Conservation (phyloP, 2,113 vertebrate species). For the Aphyosemion australe region DNA sequence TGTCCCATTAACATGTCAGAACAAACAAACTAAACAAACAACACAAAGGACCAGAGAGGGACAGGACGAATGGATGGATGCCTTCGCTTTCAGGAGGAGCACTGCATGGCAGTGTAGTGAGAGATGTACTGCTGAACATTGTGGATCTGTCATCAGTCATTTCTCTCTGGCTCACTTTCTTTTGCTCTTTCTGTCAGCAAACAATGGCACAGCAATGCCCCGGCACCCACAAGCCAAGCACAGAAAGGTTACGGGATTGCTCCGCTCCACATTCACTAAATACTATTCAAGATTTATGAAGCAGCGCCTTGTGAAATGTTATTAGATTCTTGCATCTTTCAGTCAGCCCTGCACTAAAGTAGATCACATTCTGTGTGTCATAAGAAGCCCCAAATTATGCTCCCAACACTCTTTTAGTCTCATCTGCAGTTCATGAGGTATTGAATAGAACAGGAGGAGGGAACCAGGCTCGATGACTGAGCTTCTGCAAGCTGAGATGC, state of each 20-base stretch:
- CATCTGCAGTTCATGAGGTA: constrained; percentile 55
- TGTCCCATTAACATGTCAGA: constrained; percentile 74
- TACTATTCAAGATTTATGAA: constrained; percentile 45
- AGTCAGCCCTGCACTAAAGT: constrained; percentile 54
- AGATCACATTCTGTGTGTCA: constrained; percentile 68
- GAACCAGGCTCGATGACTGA: constrained; percentile 35
- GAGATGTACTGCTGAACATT: constrained; percentile 64
- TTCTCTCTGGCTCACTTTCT: constrained; percentile 44
- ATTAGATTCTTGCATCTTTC: constrained; percentile 47
- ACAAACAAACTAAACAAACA: constrained; percentile 68
- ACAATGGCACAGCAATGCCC: constrained; percentile 39
- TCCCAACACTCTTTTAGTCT: constrained; percentile 38
- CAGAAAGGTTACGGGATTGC: constrained; percentile 26
- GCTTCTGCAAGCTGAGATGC: constrained; percentile 45
- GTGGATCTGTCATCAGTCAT: constrained; percentile 67
- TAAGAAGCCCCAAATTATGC: constrained; percentile 64
- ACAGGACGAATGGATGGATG: constrained; percentile 51
- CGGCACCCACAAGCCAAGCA: constrained; percentile 25
- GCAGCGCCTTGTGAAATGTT: constrained; percentile 42
- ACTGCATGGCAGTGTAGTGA: constrained; percentile 40
- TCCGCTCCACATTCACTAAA: constrained; percentile 5
- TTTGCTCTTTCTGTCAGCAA: constrained; percentile 46
- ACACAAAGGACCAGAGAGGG: constrained; percentile 34
- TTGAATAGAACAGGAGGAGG: constrained; percentile 26
- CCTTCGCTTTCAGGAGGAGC: constrained; percentile 48